Evolutionary conservation across 2,797 vertebrate genomes (phyloP).

Genomic region (Hippopotamyrus pictus): DNA sequence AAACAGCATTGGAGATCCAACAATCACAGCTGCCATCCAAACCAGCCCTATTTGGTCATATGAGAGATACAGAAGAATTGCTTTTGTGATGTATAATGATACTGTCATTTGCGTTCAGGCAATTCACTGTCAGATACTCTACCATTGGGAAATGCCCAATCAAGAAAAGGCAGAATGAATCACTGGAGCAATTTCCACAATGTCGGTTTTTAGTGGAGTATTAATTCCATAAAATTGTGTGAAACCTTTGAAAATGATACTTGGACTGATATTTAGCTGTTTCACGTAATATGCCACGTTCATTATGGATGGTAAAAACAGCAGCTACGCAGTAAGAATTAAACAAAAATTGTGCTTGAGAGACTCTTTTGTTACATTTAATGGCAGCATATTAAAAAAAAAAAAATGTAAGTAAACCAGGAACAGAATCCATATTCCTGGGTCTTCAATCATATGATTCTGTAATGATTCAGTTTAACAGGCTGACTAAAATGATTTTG

Average conservation of each 20-base stretch:
- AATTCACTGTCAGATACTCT: neutral
- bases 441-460: neutral
- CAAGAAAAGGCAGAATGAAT: neutral
- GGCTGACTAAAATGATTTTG: neutral
- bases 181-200: neutral
- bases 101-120: neutral
- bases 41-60: slow-evolving; percentile 54
- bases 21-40: slow-evolving; percentile 67
- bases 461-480: neutral
- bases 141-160: neutral
- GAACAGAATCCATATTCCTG: neutral
- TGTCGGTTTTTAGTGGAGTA: neutral
- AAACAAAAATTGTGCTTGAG: neutral
- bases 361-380: neutral
- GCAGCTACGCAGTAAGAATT: neutral
- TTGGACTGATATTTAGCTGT: neutral
- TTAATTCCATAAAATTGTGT: neutral
- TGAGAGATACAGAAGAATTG: neutral
- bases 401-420: neutral
- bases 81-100: neutral
- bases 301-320: neutral
- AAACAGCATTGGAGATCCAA: slow-evolving; percentile 74
- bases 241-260: neutral
- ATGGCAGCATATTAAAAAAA: neutral
- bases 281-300: neutral